Conservation (phyloP, 2,888 invertebrate genomes). For the Thalpophila matura region DNA sequence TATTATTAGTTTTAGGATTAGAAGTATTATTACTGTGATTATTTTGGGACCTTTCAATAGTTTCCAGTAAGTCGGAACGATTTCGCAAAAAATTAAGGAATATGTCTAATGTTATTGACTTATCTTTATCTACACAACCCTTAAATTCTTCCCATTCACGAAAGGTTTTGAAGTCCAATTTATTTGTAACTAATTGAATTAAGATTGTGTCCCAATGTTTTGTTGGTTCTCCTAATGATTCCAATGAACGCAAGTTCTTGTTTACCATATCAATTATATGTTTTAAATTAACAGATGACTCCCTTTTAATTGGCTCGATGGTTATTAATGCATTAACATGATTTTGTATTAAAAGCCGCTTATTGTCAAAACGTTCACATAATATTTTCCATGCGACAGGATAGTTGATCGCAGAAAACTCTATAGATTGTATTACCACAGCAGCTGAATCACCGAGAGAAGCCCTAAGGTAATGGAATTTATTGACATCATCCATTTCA, state of each 20-base stretch:
- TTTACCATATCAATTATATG: slow-evolving; percentile 51
- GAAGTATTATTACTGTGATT: neutral
- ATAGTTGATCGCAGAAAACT: too few relatives aligned
- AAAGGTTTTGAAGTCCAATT: slow-evolving; percentile 36
- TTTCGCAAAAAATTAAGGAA: neutral
- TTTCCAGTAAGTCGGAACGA: neutral
- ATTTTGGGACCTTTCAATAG: neutral
- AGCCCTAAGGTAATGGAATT: too few relatives aligned
- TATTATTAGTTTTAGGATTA: neutral
- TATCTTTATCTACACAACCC: neutral
- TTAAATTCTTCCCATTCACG: too few relatives aligned
- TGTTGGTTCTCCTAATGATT: slow-evolving; percentile 52
- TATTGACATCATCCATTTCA: too few relatives aligned
- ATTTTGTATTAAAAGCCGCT: too few relatives aligned
- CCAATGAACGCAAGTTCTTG: slow-evolving; percentile 58
- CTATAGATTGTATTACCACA: too few relatives aligned
- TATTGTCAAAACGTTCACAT: too few relatives aligned
- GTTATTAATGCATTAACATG: neutral
- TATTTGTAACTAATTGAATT: slow-evolving; percentile 56
- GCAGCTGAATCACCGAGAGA: too few relatives aligned
- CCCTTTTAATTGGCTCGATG: neutral
- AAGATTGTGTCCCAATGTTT: slow-evolving; percentile 62
- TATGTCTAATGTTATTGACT: neutral
- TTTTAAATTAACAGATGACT: slow-evolving; percentile 34
- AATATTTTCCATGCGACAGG: too few relatives aligned